Conservation (phyloP, 2,888 invertebrate genomes). For the Mesorhabditis sp. region DNA sequence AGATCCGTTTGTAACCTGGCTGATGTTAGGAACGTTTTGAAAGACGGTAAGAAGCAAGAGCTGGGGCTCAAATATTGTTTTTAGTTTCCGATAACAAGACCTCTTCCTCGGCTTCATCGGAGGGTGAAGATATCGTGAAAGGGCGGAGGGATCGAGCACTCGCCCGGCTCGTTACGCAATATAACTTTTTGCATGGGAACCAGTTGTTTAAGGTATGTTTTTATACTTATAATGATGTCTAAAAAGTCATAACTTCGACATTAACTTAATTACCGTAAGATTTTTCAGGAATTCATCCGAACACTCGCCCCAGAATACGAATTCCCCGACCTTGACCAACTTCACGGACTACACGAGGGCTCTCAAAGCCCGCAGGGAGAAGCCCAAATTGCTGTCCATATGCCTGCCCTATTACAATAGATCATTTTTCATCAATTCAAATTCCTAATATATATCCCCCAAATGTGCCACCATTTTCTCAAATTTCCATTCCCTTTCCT, state of each 20-base stretch:
- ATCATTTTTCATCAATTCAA: neutral
- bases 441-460: no score
- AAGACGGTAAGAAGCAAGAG: neutral
- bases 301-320: slow-evolving; percentile 42
- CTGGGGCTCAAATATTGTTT: neutral
- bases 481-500: no score
- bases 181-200: neutral
- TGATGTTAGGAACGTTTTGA: neutral
- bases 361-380: slow-evolving; percentile 11
- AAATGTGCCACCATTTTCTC: no score
- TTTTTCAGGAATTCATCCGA: slow-evolving; percentile 32
- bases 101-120: slow-evolving; percentile 4
- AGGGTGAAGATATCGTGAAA: neutral
- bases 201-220: neutral
- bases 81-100: slow-evolving; percentile 1
- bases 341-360: slow-evolving; percentile 21
- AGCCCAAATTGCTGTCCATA: slow-evolving; percentile 7
- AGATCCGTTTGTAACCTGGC: neutral
- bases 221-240: no score
- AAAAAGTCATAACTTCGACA: neutral
- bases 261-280: neutral
- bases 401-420: slow-evolving; percentile 6
- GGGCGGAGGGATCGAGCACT: neutral
- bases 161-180: neutral
- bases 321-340: slow-evolving; percentile 25